phyloP scores from a whole-genome alignment of 2,113 vertebrate species.

The Anhinga anhinga region DNA sequence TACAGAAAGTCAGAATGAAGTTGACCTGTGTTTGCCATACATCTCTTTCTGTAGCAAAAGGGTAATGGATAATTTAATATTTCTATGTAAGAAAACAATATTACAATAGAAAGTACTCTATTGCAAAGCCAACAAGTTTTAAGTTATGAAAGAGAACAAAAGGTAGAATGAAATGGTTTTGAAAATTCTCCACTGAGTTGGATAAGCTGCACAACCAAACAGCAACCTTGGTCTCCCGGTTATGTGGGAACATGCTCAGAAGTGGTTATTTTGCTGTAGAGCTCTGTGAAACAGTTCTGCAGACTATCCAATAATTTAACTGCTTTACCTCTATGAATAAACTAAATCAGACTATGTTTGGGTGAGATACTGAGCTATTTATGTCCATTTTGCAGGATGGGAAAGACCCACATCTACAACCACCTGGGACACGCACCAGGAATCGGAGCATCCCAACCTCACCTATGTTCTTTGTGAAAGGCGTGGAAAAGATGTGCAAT shows the following conservation, averaged over 20 bases:
- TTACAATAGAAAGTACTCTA: neutral
- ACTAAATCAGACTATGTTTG: neutral
- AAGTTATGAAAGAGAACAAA: conserved; percentile 11
- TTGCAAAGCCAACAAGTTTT: neutral
- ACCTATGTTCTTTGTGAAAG: neutral
- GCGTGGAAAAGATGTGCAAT: neutral
- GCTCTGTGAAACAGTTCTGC: neutral
- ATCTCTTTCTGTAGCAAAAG: neutral
- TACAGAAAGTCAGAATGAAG: neutral
- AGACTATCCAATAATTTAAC: neutral
- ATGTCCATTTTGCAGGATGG: neutral
- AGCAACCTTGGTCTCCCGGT: neutral
- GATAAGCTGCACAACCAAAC: neutral
- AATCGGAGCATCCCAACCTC: neutral
- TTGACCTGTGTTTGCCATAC: neutral
- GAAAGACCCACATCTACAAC: neutral
- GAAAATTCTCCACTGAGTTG: neutral
- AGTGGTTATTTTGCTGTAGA: neutral
- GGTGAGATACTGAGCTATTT: neutral
- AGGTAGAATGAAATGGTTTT: neutral
- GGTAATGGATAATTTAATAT: neutral
- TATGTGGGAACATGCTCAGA: neutral
- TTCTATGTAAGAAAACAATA: neutral
- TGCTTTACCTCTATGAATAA: neutral
- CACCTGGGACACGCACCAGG: neutral